These are phyloP conservation scores for Plusia festucae DNA, from an alignment of 2,888 invertebrate species.

Conservation along the genomic window DNA sequence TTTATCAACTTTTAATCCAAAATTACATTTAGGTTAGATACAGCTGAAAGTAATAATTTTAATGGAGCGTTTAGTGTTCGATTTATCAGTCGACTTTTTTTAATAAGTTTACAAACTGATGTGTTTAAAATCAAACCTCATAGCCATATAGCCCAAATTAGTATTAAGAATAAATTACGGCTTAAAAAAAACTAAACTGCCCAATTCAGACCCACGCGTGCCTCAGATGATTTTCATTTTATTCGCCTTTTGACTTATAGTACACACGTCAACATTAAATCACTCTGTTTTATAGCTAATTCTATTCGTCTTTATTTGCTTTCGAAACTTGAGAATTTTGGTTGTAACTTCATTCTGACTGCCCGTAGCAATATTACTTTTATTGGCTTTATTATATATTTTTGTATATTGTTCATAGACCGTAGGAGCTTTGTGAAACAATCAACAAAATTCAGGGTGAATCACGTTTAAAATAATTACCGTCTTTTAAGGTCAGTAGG, in stretches of 20 bases:
- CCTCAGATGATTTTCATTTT: not conserved
- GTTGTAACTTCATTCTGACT: not conserved
- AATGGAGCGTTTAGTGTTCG: not conserved
- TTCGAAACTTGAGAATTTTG: conserved; percentile 5
- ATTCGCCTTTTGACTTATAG: conserved; percentile 25
- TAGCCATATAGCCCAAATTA: too few relatives aligned
- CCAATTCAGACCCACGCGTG: conserved; percentile 35
- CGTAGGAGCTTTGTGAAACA: too few relatives aligned
- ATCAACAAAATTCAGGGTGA: too few relatives aligned
- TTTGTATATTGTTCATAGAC: not conserved
- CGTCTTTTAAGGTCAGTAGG: too few relatives aligned
- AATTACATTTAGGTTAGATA: not conserved
- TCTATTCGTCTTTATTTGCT: conserved; percentile 22
- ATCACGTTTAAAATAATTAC: too few relatives aligned
- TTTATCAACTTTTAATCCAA: not conserved
- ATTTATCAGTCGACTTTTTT: too few relatives aligned
- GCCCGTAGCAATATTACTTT: not conserved
- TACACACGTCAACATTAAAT: conserved; percentile 35
- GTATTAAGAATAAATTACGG: conserved; percentile 8
- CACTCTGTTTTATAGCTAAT: conserved; percentile 40
- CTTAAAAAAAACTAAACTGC: conserved; percentile 15
- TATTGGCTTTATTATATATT: not conserved
- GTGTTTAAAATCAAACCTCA: too few relatives aligned
- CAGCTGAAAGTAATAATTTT: not conserved
- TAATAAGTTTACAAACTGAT: too few relatives aligned